Evolutionary conservation across 2,113 vertebrate genomes (phyloP).

Genomic region (Hiodon tergisus): DNA sequence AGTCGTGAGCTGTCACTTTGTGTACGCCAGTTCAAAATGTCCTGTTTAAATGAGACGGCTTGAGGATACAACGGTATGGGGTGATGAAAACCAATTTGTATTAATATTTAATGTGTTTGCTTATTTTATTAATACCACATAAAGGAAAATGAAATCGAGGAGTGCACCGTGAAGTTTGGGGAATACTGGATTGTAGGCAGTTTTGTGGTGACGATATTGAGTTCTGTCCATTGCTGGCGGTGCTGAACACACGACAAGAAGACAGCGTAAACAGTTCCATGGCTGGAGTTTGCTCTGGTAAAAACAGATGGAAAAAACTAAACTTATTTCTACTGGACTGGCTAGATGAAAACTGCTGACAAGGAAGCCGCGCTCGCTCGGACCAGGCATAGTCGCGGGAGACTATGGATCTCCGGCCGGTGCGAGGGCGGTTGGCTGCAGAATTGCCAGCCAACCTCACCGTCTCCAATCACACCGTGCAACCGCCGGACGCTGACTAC

Average conservation of each 20-base stretch:
- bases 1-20: too few species aligned
- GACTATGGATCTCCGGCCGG: constrained; percentile 20
- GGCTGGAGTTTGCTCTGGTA: background rate
- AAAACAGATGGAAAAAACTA: background rate
- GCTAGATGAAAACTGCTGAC: constrained; percentile 39
- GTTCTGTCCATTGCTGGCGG: constrained; percentile 8
- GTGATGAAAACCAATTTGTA: background rate
- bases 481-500: constrained; percentile 24
- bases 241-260: constrained; percentile 4
- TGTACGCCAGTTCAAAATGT: background rate
- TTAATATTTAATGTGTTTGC: background rate
- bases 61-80: too few species aligned
- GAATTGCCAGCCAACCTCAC: constrained; percentile 48
- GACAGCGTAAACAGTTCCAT: background rate
- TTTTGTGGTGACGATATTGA: background rate
- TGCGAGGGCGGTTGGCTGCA: constrained; percentile 23
- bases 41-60: background rate
- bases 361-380: constrained; percentile 18
- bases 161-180: background rate
- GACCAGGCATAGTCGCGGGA: constrained; percentile 15
- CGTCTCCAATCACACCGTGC: constrained; percentile 39
- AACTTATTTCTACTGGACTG: constrained; percentile 12
- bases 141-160: background rate
- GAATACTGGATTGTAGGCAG: background rate
- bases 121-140: background rate